Base-by-base conservation (phyloP, 2,797 vertebrate genomes). In the Myotis findleyi region DNA sequence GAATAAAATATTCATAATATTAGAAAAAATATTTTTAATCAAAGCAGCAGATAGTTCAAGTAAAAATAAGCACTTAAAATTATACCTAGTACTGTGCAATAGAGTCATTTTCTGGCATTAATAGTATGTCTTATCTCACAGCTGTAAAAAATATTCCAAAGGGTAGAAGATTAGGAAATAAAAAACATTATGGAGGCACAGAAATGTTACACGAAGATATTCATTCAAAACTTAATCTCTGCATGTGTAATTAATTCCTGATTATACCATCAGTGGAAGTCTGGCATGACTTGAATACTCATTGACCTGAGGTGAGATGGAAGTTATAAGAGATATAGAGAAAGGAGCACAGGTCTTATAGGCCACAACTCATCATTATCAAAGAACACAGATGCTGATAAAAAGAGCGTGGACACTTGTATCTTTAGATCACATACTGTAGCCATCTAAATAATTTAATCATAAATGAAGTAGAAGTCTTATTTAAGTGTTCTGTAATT, bases 1-100 rank as follows among this genome's bases (percentile, higher is more conserved):
- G 49, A 53, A 86, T 69, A 93, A 96, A 95, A 96, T 95, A 93
- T 88, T 94, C 92, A 95, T 93, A 96, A 85, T 80, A 94, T 91
- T 36, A 79, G 62, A 44, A 85, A 85, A 96, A 96, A 73, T 88
- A 90, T 90, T 90, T 94, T 93, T 82, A 47, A 92, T 88, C 73
- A 95, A 97, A 97, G 81, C 36, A 83, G 30, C 47, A 23, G 41
- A 86, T 71, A 71, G 5, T 55, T 95, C 51, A 93, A 96, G 51
- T 81, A 92, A 90, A 95, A 97, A 49, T 49, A 81, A 85, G 17
- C n/a, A 76, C 87, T 68, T 93, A 85, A 85, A 82, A 76, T 87
- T 92, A 72, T 64, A 93, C 27, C 23, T 68, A 49, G 2, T 59
- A 85, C 0, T 25, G 23, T 73, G 16, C 18, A 92, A 10, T 23